Base-by-base conservation (phyloP, 1,140 invertebrate species). In the Drosophila lowei region DNA sequence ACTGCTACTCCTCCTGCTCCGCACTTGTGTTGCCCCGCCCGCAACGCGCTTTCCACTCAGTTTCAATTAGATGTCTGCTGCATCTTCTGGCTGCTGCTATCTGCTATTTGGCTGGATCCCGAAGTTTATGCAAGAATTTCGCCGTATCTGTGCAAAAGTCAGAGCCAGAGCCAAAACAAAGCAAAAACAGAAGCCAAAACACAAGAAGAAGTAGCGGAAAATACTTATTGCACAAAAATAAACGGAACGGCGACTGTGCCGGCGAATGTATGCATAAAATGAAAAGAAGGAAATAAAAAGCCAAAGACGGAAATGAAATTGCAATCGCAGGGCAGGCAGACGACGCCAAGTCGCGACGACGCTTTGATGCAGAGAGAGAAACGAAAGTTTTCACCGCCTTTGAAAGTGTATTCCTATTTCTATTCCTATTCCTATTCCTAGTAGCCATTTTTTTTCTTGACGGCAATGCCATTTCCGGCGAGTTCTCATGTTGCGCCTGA, bases 281-380 rank as follows among this genome's bases (percentile, higher is more conserved):
- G 57, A 15, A 25, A 50, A 41, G 34, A 44, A 46, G 43, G 58
- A 62, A 53, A 74, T 71, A 77, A 76, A 80, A 86, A 66, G 77
- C 46, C 55, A 77, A 64, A 53, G 58, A 57, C 81, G 81, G 81
- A 85, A 85, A 85, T 85, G 81, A 85, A 85, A 85, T 88, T 85
- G 83, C 81, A 85, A 86, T 85, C 86, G 83, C 65, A 13, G 34
- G 9, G 4, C 73, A 77, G 72, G 76, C 83, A 81, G 83, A 88
- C 81, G 81, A 88, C 81, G 70, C 62, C 66, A 66, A 86, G 81
- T 86, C 83, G 81, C 81, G 83, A 88, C 81, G 78, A 88, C 66
- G 74, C 83, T 83, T 75, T 86, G 74, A 78, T 77, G 77, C 73
- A 50, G 61, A 50, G 72, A 48, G 25, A 30, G 48, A 59, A 57